phyloP scores from a whole-genome alignment of 2,888 invertebrate species.

The Andrena minutula region DNA sequence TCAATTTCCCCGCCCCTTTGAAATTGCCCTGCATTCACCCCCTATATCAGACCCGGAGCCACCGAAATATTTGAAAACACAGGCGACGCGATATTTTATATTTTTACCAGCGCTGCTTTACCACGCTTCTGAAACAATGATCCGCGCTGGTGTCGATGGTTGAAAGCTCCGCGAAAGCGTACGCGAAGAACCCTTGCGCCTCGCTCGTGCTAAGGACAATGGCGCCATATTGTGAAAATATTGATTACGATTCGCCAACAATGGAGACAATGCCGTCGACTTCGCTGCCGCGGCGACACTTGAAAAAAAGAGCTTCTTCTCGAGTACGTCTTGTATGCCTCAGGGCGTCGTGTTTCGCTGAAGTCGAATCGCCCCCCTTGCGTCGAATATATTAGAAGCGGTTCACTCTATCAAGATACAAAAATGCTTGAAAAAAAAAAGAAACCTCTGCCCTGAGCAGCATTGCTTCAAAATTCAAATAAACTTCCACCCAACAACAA shows the following conservation, averaged over 20 bases:
- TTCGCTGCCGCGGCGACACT: slow-evolving; percentile 79
- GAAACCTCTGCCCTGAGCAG: too few species aligned
- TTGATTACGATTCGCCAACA: slow-evolving; percentile 84
- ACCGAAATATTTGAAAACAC: too few species aligned
- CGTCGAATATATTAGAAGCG: slow-evolving; percentile 32
- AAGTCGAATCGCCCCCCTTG: slow-evolving; percentile 38
- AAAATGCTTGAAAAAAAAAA: slow-evolving; percentile 13
- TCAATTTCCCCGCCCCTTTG: too few species aligned
- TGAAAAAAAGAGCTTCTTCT: slow-evolving; percentile 76
- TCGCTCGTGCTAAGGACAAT: slow-evolving; percentile 83
- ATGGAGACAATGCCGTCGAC: slow-evolving; percentile 83
- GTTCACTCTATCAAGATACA: slow-evolving; percentile 7
- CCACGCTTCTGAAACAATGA: slow-evolving; percentile 50
- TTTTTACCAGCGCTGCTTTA: slow-evolving; percentile 12
- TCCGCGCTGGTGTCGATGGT: slow-evolving; percentile 21
- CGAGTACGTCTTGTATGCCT: slow-evolving; percentile 64
- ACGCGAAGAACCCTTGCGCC: slow-evolving; percentile 72
- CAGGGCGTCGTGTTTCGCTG: slow-evolving; percentile 55
- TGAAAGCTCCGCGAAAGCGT: slow-evolving; percentile 52
- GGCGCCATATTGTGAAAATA: slow-evolving; percentile 84
- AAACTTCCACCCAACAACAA: too few species aligned
- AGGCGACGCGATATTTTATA: slow-evolving; percentile 3
- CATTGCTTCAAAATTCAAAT: too few species aligned
- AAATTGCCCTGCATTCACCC: too few species aligned
- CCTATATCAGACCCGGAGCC: too few species aligned